Evolutionary conservation across 2,888 invertebrate genomes (phyloP), one percentile per base, ranked within the genome.

Genomic region (Aphidius colemani): DNA sequence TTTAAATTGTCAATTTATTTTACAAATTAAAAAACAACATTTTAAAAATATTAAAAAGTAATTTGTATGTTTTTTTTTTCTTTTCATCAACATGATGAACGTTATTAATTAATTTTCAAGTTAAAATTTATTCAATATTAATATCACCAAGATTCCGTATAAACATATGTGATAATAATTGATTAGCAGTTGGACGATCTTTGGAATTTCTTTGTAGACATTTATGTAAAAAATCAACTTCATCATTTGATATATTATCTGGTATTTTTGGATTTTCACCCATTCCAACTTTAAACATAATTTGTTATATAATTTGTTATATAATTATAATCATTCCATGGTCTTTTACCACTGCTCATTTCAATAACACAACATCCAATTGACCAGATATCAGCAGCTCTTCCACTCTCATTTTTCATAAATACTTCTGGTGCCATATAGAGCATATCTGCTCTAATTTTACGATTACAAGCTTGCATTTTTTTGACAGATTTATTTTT

Each of bases 381-480:
- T 45, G 96, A 96, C 97, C 97, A 98, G 77, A 98, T 90, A 85
- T 98, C 97, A 4, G 94, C 95, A 2, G 94, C 93, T 74, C 96
- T 87, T 0, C 97, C 86, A 43, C 83, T 83, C 69, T 90, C 88
- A 43, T 90, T 89, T 83, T 90, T 91, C 85, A 92, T 93, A 79
- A 94, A 96, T 73, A 96, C 93, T 84, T 97, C 97, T 0, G 97
- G 97, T 0, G 96, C 97, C 96, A 97, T 97, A 82, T 95, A 98
- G 61, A n/a, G n/a, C n/a, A 30, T 30, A 18, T 11, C 78, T 78
- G 65, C 59, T 6, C 79, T 80, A 59, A 78, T 81, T 9, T 79
- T 74, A 46, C 79, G 72, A 51, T 68, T 69, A 8, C 76, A 66
- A 45, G 57, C 59, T 13, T 63, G 49, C 13, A 70, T 76, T 3